These are phyloP conservation scores for Calephelis virginiensis DNA, from an alignment of 1,140 invertebrate species.

Conservation along the genomic window DNA sequence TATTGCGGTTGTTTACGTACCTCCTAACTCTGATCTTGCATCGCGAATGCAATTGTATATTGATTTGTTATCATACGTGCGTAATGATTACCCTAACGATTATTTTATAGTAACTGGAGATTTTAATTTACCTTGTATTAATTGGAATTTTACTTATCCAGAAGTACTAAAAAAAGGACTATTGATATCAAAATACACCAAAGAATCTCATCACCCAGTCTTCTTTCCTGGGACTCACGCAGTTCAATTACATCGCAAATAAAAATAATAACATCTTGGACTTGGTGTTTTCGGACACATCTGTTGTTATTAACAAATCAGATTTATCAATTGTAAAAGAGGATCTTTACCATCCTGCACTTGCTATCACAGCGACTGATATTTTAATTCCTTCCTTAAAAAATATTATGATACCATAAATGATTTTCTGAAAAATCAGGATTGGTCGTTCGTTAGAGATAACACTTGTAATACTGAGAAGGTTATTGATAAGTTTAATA, in stretches of 20 bases:
- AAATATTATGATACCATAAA: not conserved
- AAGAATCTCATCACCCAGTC: too few relatives aligned
- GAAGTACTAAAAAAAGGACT: too few relatives aligned
- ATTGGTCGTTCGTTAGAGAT: not conserved
- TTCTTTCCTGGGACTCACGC: too few relatives aligned
- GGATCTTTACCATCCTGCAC: conserved; percentile 2
- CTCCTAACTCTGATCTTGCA: too few relatives aligned
- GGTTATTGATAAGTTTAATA: not conserved
- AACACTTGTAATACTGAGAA: too few relatives aligned
- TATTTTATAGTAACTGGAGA: too few relatives aligned
- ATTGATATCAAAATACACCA: too few relatives aligned
- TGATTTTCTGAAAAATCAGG: not conserved
- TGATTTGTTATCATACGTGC: too few relatives aligned
- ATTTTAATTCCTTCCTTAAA: not conserved
- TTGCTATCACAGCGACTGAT: not conserved
- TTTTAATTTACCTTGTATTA: too few relatives aligned
- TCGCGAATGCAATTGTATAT: too few relatives aligned
- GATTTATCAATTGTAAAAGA: not conserved
- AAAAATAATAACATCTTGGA: conserved; percentile 7
- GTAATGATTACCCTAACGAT: too few relatives aligned
- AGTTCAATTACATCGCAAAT: not conserved
- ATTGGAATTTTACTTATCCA: too few relatives aligned
- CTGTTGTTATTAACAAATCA: conserved; percentile 1
- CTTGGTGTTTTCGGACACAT: conserved; percentile 1
- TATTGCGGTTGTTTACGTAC: not conserved